phyloP scores from a whole-genome alignment of 2,888 invertebrate genomes.

The Cyclophora albipunctata region DNA sequence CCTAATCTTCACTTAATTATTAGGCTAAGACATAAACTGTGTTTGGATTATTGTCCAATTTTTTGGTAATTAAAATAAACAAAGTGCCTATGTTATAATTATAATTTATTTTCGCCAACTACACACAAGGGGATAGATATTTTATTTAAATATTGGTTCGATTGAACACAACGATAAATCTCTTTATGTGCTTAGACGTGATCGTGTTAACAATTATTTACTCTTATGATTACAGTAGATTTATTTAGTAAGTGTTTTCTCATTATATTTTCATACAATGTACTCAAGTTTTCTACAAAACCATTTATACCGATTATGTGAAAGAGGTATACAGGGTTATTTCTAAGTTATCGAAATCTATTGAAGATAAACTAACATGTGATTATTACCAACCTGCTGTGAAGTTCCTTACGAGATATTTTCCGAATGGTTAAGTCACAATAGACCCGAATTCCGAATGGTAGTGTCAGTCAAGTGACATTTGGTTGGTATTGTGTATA shows the following conservation, averaged over 20 bases:
- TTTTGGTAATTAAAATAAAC: background rate
- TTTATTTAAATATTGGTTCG: slow-evolving; percentile 19
- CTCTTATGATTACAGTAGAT: slow-evolving; percentile 57
- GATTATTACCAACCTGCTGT: too few relatives aligned
- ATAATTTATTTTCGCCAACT: background rate
- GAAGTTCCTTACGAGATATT: too few relatives aligned
- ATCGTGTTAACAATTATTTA: slow-evolving; percentile 60
- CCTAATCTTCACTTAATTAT: too few relatives aligned
- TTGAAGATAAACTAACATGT: too few relatives aligned
- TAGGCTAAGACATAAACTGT: too few relatives aligned
- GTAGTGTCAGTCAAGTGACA: too few relatives aligned
- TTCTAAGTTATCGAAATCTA: too few relatives aligned
- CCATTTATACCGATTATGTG: too few relatives aligned
- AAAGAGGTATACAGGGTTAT: too few relatives aligned
- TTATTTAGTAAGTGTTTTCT: slow-evolving; percentile 54
- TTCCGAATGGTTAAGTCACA: too few relatives aligned
- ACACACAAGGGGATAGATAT: slow-evolving; percentile 21
- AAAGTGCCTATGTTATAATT: slow-evolving; percentile 29
- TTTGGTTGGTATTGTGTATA: slow-evolving; percentile 21
- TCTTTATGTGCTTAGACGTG: slow-evolving; percentile 63
- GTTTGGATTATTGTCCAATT: background rate
- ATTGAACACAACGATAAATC: slow-evolving; percentile 15
- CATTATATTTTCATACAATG: slow-evolving; percentile 37
- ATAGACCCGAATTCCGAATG: too few relatives aligned
- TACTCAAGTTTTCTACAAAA: slow-evolving; percentile 11